Percentiles rank a stretch among this genome's conserved stretches.
Conservation (phyloP, 2,888 invertebrate species). For the Catotricha subobsoleta region DNA sequence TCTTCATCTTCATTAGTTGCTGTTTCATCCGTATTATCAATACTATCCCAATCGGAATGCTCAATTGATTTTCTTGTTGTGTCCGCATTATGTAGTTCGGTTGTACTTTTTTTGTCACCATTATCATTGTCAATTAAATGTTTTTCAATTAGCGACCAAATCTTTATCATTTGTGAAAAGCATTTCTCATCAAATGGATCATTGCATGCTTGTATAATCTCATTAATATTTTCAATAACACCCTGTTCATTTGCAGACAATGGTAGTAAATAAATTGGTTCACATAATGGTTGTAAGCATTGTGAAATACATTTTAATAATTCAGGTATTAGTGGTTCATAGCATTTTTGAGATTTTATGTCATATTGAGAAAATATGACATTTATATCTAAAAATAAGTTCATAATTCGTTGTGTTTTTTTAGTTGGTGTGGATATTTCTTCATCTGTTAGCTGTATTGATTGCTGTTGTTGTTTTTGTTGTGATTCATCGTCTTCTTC, state of each 20-base stretch:
- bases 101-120: slow-evolving; percentile 11
- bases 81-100: background rate
- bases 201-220: slow-evolving; percentile 19
- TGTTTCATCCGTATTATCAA: slow-evolving; percentile 13
- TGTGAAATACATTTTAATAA: slow-evolving; percentile 21
- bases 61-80: background rate
- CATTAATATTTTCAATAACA: slow-evolving; percentile 22
- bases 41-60: slow-evolving; percentile 11
- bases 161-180: slow-evolving; percentile 19
- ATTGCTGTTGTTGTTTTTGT: slow-evolving; percentile 5
- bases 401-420: slow-evolving; percentile 23
- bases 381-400: slow-evolving; percentile 27
- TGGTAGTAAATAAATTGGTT: slow-evolving; percentile 20
- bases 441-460: slow-evolving; percentile 10
- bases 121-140: too few species aligned
- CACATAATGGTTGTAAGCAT: slow-evolving; percentile 22
- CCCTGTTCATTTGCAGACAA: slow-evolving; percentile 23
- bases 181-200: slow-evolving; percentile 23
- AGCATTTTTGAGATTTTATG: slow-evolving; percentile 18
- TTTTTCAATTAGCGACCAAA: slow-evolving; percentile 19
- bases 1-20: slow-evolving; percentile 12
- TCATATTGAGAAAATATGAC: slow-evolving; percentile 25
- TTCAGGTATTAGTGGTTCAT: slow-evolving; percentile 16
- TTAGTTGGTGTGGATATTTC: slow-evolving; percentile 16
- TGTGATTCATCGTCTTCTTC: slow-evolving; percentile 11